Percentiles rank a stretch among this genome's conserved stretches.
phyloP scores from a whole-genome alignment of 2,797 vertebrate species.

The Pseudotriccus pelzelni region DNA sequence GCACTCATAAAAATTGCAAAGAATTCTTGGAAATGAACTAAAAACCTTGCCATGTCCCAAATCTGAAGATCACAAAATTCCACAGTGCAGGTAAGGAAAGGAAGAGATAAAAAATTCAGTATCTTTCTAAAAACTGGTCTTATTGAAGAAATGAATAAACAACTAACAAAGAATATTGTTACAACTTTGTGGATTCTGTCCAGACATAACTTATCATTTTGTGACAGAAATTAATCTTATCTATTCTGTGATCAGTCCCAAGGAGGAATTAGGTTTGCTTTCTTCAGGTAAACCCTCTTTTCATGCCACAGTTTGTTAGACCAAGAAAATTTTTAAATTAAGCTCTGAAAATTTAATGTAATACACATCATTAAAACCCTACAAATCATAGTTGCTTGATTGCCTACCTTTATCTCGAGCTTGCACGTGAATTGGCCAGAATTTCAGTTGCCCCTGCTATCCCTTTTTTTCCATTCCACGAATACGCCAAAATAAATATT shows the following conservation, averaged over 20 bases:
- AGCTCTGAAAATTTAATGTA: not conserved
- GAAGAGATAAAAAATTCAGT: not conserved
- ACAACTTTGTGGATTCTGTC: not conserved
- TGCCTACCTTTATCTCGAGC: not conserved
- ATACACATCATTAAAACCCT: not conserved
- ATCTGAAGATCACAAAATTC: not conserved
- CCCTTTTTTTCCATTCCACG: not conserved
- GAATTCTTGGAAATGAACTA: not conserved
- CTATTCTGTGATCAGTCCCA: not conserved
- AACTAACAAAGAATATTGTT: not conserved
- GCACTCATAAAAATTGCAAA: not conserved
- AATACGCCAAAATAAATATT: not conserved
- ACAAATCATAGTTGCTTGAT: not conserved
- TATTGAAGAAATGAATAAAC: not conserved
- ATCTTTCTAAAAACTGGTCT: not conserved
- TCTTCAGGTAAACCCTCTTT: not conserved
- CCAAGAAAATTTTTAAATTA: not conserved
- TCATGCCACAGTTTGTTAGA: not conserved
- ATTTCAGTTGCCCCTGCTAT: not conserved
- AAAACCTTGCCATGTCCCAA: not conserved
- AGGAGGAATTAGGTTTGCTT: not conserved
- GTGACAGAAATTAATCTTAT: not conserved
- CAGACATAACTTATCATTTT: not conserved
- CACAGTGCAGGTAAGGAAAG: not conserved
- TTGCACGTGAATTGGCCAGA: accelerated